Conservation (phyloP, 1,140 invertebrate genomes). For the Diabrotica undecimpunctata region DNA sequence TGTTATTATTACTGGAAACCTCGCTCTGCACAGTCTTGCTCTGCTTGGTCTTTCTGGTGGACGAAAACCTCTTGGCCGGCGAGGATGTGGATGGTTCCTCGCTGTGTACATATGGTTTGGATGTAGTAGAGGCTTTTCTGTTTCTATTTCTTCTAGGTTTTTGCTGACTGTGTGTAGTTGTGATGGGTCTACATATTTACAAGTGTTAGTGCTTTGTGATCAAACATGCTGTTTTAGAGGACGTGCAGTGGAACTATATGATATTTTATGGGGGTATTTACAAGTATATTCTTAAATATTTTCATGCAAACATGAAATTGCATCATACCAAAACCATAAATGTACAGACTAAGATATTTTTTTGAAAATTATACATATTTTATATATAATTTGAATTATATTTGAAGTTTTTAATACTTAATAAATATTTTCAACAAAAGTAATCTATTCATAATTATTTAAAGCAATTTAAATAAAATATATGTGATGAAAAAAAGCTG, state of each 20-base stretch:
- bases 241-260: slow-evolving; percentile 12
- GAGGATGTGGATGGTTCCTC: slow-evolving; percentile 52
- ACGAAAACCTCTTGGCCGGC: slow-evolving; percentile 45
- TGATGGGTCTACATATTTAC: slow-evolving; percentile 48
- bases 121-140: slow-evolving; percentile 45
- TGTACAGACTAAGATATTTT: too few relatives aligned
- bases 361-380: too few relatives aligned
- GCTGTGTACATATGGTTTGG: slow-evolving; percentile 62
- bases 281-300: too few relatives aligned
- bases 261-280: too few relatives aligned
- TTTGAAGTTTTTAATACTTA: too few relatives aligned
- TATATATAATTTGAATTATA: too few relatives aligned
- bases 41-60: slow-evolving; percentile 33
- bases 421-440: too few relatives aligned
- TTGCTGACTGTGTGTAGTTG: slow-evolving; percentile 39
- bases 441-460: too few relatives aligned
- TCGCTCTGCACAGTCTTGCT: slow-evolving; percentile 25
- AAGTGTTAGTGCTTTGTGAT: slow-evolving; percentile 42
- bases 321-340: too few relatives aligned
- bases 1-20: slow-evolving; percentile 47
- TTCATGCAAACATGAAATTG: too few relatives aligned
- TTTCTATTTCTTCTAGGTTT: slow-evolving; percentile 42
- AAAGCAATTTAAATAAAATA: too few relatives aligned
- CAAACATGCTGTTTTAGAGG: slow-evolving; percentile 19
- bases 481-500: too few relatives aligned